Percentiles rank a stretch among this genome's conserved stretches.
phyloP scores from a whole-genome alignment of 2,888 invertebrate genomes.

The Mesorhabditis sp. region DNA sequence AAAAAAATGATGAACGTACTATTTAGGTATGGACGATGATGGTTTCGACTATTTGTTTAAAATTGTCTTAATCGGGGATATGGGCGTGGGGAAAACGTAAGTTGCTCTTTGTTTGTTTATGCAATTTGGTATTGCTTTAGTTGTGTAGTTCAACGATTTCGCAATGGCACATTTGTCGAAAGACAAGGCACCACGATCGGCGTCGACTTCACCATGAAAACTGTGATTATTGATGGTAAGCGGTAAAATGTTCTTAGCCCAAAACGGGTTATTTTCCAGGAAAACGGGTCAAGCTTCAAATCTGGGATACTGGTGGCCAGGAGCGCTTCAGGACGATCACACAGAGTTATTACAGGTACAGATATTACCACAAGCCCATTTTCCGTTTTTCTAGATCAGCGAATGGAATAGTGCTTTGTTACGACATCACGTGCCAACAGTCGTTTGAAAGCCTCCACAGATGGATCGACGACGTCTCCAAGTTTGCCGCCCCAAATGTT shows the following conservation, averaged over 20 bases:
- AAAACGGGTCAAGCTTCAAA: constrained; percentile 86
- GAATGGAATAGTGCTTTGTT: constrained; percentile 93
- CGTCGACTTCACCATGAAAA: constrained; percentile 98
- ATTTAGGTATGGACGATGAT: constrained; percentile 59
- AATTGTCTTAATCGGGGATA: constrained; percentile 57
- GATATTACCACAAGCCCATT: not conserved
- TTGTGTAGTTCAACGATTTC: constrained; percentile 88
- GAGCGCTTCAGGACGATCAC: constrained; percentile 86
- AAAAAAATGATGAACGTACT: not conserved
- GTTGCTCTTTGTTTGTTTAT: constrained; percentile 65
- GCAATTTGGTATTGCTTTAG: constrained; percentile 22
- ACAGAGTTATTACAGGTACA: constrained; percentile 63
- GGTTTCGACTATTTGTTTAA: constrained; percentile 69
- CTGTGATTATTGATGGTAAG: constrained; percentile 78
- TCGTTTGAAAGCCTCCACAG: constrained; percentile 80
- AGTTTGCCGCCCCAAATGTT: constrained; percentile 87
- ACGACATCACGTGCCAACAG: constrained; percentile 87
- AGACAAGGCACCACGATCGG: constrained; percentile 93
- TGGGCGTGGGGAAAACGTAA: constrained; percentile 63
- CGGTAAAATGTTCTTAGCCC: constrained; percentile 1
- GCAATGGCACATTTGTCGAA: constrained; percentile 90
- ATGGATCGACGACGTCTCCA: constrained; percentile 92
- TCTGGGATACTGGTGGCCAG: constrained; percentile 95
- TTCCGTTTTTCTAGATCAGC: constrained; percentile 77
- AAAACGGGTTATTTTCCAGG: constrained; percentile 61